Conservation (phyloP, 2,888 invertebrate species). For the Nephrotoma appendiculata region DNA sequence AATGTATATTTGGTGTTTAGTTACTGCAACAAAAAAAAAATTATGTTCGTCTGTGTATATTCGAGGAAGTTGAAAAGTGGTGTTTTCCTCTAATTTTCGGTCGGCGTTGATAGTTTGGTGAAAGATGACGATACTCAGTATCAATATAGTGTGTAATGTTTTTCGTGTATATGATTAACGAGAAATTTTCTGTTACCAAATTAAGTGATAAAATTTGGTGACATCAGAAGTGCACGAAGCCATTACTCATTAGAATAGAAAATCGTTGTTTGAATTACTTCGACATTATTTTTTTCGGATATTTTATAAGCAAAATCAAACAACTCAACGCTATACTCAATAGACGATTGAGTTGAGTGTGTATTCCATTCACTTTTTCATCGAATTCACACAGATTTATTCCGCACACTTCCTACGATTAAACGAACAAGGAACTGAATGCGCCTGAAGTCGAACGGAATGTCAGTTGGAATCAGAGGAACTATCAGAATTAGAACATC, state of each 20-base stretch:
- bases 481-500: too few relatives aligned
- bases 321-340: too few relatives aligned
- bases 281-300: too few relatives aligned
- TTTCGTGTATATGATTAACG: background rate
- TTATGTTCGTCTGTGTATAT: background rate
- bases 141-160: background rate
- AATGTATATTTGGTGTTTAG: background rate
- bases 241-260: background rate
- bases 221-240: background rate
- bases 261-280: background rate
- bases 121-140: background rate
- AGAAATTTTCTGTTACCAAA: background rate
- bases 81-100: background rate
- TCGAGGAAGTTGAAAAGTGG: background rate
- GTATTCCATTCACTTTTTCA: too few relatives aligned
- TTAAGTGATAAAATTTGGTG: background rate
- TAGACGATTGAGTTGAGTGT: too few relatives aligned
- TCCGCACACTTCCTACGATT: too few relatives aligned
- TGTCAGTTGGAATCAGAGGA: too few relatives aligned
- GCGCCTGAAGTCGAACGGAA: too few relatives aligned
- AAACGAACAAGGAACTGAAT: too few relatives aligned
- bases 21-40: background rate
- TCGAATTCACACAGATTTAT: too few relatives aligned
- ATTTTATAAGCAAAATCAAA: too few relatives aligned
- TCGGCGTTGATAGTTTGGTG: background rate